A percentile compares a stretch with the other conserved stretches of the same genome.
These are phyloP conservation scores for Chelonus formosanus DNA, from an alignment of 2,888 invertebrate species.

Conservation along the genomic window DNA sequence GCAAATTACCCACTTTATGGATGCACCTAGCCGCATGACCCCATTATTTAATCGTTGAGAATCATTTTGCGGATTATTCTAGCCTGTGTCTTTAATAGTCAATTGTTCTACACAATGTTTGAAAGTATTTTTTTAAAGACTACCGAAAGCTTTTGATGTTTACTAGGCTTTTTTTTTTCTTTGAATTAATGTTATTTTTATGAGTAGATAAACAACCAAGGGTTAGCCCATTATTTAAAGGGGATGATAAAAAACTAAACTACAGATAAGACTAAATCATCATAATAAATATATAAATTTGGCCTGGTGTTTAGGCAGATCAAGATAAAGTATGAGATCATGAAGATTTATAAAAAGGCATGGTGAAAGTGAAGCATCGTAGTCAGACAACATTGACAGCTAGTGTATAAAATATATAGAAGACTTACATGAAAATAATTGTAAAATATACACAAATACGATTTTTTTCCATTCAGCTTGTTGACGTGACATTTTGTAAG, in stretches of 20 bases:
- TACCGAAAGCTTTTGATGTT: background rate
- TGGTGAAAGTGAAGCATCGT: too few relatives aligned
- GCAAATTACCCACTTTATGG: background rate
- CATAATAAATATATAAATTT: too few relatives aligned
- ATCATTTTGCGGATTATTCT: background rate
- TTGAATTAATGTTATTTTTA: constrained; percentile 20
- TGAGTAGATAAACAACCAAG: constrained; percentile 17
- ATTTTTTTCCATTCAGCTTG: constrained; percentile 57
- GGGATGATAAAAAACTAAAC: background rate
- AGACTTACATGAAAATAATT: constrained; percentile 62
- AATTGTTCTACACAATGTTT: background rate
- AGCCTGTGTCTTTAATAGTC: background rate
- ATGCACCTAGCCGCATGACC: background rate
- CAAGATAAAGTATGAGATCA: too few relatives aligned
- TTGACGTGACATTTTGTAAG: constrained; percentile 52
- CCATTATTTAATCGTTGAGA: constrained; percentile 18
- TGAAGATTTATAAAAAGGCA: too few relatives aligned
- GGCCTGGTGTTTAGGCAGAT: too few relatives aligned
- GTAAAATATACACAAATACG: constrained; percentile 60
- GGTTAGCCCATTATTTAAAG: constrained; percentile 16
- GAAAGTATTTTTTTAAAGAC: too few relatives aligned
- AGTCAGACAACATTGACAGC: background rate
- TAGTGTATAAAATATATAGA: background rate
- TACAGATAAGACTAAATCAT: too few relatives aligned
- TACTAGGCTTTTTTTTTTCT: background rate